phyloP scores from a whole-genome alignment of 2,113 vertebrate species.

The Nycticryphes semicollaris region DNA sequence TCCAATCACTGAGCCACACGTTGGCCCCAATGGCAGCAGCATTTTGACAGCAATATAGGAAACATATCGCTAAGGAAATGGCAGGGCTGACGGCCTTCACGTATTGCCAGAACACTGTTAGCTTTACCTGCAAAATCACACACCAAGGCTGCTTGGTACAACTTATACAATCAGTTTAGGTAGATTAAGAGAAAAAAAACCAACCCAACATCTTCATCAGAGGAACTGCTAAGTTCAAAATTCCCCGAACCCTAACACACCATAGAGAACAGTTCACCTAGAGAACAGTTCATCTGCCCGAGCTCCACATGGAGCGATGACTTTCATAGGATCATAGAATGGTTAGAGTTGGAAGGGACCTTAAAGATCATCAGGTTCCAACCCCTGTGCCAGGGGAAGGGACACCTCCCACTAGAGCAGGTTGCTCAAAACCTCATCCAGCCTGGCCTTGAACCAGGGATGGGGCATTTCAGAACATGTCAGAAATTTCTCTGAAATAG shows the following conservation, averaged over 20 bases:
- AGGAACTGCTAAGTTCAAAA: not conserved
- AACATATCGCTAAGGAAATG: conserved; percentile 79
- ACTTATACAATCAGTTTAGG: not conserved
- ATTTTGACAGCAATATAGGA: conserved; percentile 87
- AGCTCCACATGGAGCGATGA: not conserved
- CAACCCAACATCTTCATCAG: not conserved
- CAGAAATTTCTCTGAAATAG: not conserved
- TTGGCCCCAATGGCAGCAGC: conserved; percentile 88
- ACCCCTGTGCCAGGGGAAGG: too few relatives aligned
- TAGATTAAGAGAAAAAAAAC: not conserved
- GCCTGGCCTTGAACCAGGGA: too few relatives aligned
- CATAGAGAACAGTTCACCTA: not conserved
- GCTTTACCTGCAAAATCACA: conserved; percentile 83
- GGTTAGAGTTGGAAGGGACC: too few relatives aligned
- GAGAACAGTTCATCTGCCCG: not conserved
- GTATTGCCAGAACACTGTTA: conserved; percentile 88
- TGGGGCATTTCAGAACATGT: not conserved
- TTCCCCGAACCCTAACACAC: not conserved
- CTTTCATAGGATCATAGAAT: not conserved
- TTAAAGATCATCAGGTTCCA: too few relatives aligned
- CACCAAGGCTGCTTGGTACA: not conserved
- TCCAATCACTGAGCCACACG: conserved; percentile 95
- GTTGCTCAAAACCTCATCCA: too few relatives aligned
- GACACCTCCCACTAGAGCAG: too few relatives aligned
- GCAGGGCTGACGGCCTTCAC: conserved; percentile 81